These are phyloP conservation scores for Oenanthe oenanthe DNA, from an alignment of 2,113 vertebrate species.

Conservation along the genomic window DNA sequence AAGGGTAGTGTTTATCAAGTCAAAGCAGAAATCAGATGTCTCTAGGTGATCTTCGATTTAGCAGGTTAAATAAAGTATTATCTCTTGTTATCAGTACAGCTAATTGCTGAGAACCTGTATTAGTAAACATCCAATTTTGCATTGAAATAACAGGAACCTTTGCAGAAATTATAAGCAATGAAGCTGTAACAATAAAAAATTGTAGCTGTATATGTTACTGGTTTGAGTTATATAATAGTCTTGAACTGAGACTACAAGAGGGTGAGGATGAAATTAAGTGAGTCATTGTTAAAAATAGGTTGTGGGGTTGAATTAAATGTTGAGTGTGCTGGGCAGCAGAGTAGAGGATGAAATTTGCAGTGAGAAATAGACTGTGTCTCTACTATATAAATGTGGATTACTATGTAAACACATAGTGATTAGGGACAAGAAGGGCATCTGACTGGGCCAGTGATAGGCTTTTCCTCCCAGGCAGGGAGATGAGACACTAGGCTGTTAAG, in stretches of 20 bases:
- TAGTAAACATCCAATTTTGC: neutral
- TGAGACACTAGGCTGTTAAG: neutral
- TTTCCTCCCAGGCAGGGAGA: neutral
- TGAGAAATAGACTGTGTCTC: neutral
- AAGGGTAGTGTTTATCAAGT: neutral
- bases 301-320: neutral
- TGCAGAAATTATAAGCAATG: neutral
- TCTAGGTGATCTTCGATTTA: neutral
- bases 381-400: neutral
- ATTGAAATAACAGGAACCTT: neutral
- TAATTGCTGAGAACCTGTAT: neutral
- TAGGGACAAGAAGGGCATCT: neutral
- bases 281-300: conserved; percentile 49
- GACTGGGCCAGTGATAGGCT: rapidly evolving
- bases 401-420: rapidly evolving
- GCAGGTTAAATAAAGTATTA: neutral
- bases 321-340: neutral
- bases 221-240: neutral
- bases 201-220: neutral
- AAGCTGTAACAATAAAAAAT: neutral
- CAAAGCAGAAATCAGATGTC: neutral
- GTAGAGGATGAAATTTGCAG: neutral
- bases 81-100: neutral
- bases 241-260: neutral
- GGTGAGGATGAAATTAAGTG: conserved; percentile 36